These are phyloP conservation scores for Trinectes maculatus DNA, from an alignment of 2,113 vertebrate genomes.

Conservation along the genomic window DNA sequence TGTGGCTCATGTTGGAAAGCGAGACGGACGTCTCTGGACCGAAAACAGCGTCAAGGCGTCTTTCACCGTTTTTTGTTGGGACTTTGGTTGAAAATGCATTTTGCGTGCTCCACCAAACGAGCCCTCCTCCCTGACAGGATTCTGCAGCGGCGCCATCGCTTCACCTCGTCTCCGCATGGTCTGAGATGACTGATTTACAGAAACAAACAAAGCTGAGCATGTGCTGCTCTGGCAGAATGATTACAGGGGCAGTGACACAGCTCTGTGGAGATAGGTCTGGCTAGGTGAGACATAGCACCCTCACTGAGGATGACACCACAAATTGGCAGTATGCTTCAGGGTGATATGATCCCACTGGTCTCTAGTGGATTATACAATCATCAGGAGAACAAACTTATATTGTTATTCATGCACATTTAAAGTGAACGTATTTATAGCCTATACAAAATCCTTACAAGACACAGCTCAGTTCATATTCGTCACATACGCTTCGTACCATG, in stretches of 20 bases:
- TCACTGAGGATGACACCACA: not conserved
- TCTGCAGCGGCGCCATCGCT: too few species aligned
- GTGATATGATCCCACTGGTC: conserved; percentile 9
- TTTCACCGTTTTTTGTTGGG: too few species aligned
- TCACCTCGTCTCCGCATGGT: not conserved
- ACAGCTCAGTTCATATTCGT: conserved; percentile 15
- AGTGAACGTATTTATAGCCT: not conserved
- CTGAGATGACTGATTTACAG: not conserved
- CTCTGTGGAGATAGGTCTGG: not conserved
- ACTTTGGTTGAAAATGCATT: too few species aligned
- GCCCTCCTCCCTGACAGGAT: too few species aligned
- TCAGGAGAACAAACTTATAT: not conserved
- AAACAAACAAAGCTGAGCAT: not conserved
- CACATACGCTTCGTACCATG: not conserved
- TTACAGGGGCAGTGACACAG: not conserved
- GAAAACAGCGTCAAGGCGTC: too few species aligned
- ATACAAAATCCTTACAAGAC: not conserved
- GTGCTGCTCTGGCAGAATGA: not conserved
- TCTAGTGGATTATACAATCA: conserved; percentile 3
- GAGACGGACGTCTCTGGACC: too few species aligned
- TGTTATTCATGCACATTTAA: not conserved
- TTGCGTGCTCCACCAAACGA: too few species aligned
- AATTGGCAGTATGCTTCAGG: conserved; percentile 26
- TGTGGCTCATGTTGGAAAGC: too few species aligned
- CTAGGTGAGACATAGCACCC: not conserved